phyloP scores from a whole-genome alignment of 1,140 invertebrate species.

The Lepidurus packardi region DNA sequence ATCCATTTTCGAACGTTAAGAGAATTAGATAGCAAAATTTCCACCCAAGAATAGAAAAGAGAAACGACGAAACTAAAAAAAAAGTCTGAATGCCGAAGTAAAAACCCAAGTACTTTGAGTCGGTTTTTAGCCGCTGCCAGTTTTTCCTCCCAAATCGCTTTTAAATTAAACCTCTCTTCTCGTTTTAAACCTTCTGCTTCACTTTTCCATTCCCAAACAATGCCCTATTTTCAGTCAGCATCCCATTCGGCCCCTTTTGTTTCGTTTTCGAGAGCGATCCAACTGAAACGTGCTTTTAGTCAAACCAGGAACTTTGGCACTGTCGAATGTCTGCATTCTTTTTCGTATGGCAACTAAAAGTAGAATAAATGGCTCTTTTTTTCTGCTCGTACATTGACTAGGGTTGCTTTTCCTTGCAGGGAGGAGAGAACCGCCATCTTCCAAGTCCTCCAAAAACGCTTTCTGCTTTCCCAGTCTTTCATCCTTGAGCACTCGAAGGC shows the following conservation, averaged over 20 bases:
- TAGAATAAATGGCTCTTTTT: conserved; percentile 12
- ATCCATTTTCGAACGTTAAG: conserved; percentile 13
- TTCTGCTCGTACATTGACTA: not conserved
- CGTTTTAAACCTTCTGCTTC: not conserved
- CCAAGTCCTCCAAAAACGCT: not conserved
- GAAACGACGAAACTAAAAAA: not conserved
- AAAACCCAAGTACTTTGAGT: not conserved
- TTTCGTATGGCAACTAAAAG: not conserved
- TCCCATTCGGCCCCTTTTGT: not conserved
- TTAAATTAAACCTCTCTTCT: conserved; percentile 3
- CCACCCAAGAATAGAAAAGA: not conserved
- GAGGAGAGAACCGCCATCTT: not conserved
- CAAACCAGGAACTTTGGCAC: conserved; percentile 21
- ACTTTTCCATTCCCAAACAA: not conserved
- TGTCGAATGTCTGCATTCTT: conserved; percentile 9
- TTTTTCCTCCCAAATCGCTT: not conserved
- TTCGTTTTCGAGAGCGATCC: not conserved
- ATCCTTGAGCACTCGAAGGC: conserved; percentile 8
- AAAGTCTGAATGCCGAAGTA: not conserved
- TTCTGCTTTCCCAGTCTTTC: not conserved
- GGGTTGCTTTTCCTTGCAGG: not conserved
- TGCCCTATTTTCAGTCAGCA: conserved; percentile 1
- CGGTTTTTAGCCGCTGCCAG: not conserved
- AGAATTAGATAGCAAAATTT: not conserved
- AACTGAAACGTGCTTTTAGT: not conserved